Evolutionary conservation across 2,888 invertebrate species (phyloP).

Genomic region (Pecten maximus): DNA sequence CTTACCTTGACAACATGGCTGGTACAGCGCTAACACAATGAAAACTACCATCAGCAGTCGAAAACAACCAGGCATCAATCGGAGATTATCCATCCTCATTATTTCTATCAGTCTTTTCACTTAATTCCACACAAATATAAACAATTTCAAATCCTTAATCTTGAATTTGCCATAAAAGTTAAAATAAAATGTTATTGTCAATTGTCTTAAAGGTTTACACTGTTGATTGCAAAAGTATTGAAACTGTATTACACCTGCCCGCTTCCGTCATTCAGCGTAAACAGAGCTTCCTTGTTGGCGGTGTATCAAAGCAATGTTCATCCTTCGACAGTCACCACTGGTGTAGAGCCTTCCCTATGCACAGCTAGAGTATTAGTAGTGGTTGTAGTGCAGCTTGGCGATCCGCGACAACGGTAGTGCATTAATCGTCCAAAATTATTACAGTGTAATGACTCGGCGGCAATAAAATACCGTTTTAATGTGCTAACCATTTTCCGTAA

Average conservation of each 20-base stretch:
- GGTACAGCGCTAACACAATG: background rate
- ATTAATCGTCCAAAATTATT: background rate
- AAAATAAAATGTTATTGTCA: too few relatives aligned
- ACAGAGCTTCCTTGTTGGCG: background rate
- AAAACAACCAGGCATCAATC: background rate
- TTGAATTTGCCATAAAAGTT: too few relatives aligned
- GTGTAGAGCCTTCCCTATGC: background rate
- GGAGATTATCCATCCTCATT: background rate
- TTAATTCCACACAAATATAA: background rate
- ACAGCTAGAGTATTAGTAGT: background rate
- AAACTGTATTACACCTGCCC: background rate
- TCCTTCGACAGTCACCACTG: background rate
- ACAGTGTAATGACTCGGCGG: background rate
- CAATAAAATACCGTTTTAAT: background rate
- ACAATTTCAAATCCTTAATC: background rate
- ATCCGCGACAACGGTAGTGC: background rate
- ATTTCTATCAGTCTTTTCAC: background rate
- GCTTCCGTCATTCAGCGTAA: background rate
- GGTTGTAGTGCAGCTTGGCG: background rate
- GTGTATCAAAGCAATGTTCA: background rate
- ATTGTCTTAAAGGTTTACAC: background rate
- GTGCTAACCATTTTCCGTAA: background rate
- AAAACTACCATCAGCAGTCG: background rate
- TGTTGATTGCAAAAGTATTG: background rate
- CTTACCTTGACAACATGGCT: background rate